These are phyloP conservation scores for Stegodyphus dumicola DNA, from an alignment of 1,140 invertebrate genomes.

Conservation along the genomic window DNA sequence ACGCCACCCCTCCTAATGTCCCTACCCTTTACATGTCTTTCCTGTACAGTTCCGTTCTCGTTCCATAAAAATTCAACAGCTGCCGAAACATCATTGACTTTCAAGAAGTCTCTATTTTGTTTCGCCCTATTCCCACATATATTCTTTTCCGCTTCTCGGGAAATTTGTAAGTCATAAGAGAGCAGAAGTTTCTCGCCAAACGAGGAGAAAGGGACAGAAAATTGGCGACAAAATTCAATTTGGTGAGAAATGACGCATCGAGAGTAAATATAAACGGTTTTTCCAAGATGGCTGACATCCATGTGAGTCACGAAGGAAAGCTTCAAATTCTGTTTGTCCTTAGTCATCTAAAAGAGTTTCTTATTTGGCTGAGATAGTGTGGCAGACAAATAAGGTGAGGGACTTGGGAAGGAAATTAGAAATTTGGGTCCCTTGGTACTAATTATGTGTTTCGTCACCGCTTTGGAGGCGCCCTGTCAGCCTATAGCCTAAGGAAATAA, in stretches of 20 bases:
- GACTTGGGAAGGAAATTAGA: constrained; percentile 5
- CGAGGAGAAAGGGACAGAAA: background rate
- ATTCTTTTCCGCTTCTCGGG: too few relatives aligned
- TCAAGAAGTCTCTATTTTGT: constrained; percentile 6
- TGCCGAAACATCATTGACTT: constrained; percentile 6
- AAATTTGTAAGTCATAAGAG: background rate
- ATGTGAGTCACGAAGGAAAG: background rate
- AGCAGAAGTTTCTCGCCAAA: background rate
- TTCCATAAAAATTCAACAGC: constrained; percentile 23
- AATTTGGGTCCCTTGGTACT: too few relatives aligned
- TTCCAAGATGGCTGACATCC: constrained; percentile 7
- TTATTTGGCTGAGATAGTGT: constrained; percentile 4
- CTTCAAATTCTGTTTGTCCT: background rate
- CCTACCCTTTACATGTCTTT: too few relatives aligned
- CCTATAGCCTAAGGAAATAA: too few relatives aligned
- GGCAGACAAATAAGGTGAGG: constrained; percentile 18
- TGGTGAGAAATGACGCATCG: constrained; percentile 5
- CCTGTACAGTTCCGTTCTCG: background rate
- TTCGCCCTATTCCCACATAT: background rate
- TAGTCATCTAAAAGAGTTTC: constrained; percentile 3
- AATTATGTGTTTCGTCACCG: too few relatives aligned
- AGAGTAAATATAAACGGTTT: constrained; percentile 23
- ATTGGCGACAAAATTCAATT: constrained; percentile 23
- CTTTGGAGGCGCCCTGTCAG: too few relatives aligned
- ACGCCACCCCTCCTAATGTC: too few relatives aligned